Conservation (phyloP, 2,888 invertebrate genomes). For the Maniola hyperantus region DNA sequence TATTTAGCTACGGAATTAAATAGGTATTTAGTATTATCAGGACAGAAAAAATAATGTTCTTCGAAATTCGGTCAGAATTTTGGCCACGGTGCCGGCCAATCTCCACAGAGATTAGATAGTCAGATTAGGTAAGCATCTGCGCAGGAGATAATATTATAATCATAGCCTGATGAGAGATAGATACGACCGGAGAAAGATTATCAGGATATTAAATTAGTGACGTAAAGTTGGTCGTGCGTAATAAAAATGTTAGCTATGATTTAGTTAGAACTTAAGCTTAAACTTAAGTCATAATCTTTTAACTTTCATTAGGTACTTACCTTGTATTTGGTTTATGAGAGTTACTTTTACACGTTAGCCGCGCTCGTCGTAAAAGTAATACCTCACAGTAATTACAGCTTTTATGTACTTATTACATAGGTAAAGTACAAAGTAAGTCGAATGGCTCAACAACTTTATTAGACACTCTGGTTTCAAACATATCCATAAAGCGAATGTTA, state of each 20-base stretch:
- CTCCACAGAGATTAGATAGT: too few relatives aligned
- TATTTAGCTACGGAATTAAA: too few relatives aligned
- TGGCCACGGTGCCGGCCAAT: too few relatives aligned
- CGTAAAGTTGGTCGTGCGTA: too few relatives aligned
- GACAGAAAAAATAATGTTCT: too few relatives aligned
- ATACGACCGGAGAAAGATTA: too few relatives aligned
- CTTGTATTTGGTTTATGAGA: conserved; percentile 18
- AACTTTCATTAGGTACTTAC: conserved; percentile 23
- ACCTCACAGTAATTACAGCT: conserved; percentile 18
- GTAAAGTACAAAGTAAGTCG: conserved; percentile 4
- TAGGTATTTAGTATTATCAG: too few relatives aligned
- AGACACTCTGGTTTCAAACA: neutral
- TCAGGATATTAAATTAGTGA: too few relatives aligned
- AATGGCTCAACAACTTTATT: conserved; percentile 7
- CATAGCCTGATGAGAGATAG: too few relatives aligned
- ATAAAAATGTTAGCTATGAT: neutral
- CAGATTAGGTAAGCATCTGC: too few relatives aligned
- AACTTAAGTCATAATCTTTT: conserved; percentile 20
- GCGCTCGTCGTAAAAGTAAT: conserved; percentile 28
- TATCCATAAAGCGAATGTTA: neutral
- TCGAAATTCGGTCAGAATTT: too few relatives aligned
- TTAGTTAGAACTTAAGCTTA: conserved; percentile 16
- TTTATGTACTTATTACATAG: conserved; percentile 8
- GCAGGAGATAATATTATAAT: too few relatives aligned
- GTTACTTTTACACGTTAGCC: conserved; percentile 25